Evolutionary conservation across 2,113 vertebrate genomes (phyloP).

Genomic region (Anguilla rostrata): DNA sequence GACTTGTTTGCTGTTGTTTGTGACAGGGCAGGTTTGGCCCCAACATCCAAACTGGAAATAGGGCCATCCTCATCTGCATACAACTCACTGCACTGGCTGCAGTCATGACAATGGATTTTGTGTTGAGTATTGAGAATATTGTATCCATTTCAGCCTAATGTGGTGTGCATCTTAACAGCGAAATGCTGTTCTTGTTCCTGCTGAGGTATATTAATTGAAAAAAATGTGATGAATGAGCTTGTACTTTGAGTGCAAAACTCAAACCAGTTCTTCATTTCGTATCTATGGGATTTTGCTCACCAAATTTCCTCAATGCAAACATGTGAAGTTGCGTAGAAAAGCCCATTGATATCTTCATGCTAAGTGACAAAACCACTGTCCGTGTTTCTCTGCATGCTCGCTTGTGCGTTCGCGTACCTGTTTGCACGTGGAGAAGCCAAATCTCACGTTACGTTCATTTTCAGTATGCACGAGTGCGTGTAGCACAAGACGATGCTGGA

Average conservation of each 20-base stretch:
- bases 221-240: too few species aligned
- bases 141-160: background rate
- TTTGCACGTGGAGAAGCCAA: background rate
- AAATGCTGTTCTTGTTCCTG: background rate
- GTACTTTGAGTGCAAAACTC: background rate
- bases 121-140: background rate
- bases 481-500: background rate
- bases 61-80: too few species aligned
- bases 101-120: background rate
- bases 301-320: background rate
- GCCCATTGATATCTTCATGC: background rate
- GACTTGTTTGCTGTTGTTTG: background rate
- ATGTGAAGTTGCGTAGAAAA: background rate
- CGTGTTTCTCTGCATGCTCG: background rate
- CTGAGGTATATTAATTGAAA: too few species aligned
- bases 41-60: too few species aligned
- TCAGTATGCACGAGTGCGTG: background rate
- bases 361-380: background rate
- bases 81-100: background rate
- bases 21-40: background rate
- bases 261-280: background rate
- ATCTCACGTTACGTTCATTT: background rate
- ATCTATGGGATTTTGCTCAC: background rate
- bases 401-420: background rate
- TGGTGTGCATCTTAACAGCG: background rate